A percentile compares a stretch with the other conserved stretches of the same genome.
These are phyloP conservation scores for Oncorhynchus kisutch DNA, from an alignment of 2,113 vertebrate genomes.

Conservation along the genomic window DNA sequence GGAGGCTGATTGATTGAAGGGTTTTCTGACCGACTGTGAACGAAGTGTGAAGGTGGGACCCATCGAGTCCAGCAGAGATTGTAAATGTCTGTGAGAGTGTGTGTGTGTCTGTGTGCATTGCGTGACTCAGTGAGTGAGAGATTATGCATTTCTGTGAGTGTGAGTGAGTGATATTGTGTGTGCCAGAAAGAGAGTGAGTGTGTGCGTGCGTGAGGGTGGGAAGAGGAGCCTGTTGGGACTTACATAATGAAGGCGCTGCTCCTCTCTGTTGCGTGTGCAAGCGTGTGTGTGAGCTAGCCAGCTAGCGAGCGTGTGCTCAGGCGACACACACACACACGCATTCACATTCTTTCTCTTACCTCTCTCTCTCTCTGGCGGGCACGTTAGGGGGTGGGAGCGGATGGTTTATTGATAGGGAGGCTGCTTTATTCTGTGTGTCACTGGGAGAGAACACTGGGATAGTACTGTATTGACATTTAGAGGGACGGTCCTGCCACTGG, in stretches of 20 bases:
- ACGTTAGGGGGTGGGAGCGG: constrained; percentile 33
- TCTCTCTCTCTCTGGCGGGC: constrained; percentile 20
- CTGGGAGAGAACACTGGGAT: constrained; percentile 1
- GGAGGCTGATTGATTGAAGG: too few relatives aligned
- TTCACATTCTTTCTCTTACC: constrained; percentile 18
- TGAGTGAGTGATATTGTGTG: too few relatives aligned
- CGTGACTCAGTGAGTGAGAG: too few relatives aligned
- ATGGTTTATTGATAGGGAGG: constrained; percentile 66
- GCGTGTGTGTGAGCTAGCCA: constrained; percentile 25
- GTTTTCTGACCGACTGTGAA: background rate
- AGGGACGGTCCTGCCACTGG: background rate
- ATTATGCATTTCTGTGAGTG: too few relatives aligned
- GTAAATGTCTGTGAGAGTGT: too few relatives aligned
- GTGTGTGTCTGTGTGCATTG: too few relatives aligned
- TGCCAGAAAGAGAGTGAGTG: background rate
- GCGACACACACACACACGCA: constrained; percentile 18
- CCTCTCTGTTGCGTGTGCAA: constrained; percentile 44
- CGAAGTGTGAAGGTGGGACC: background rate
- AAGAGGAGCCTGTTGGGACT: constrained; percentile 60
- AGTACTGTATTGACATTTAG: background rate
- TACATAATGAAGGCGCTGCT: constrained; percentile 64
- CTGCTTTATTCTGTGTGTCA: constrained; percentile 31
- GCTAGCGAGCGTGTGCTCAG: constrained; percentile 15
- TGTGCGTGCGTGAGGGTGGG: constrained; percentile 20
- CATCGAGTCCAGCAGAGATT: background rate